These are phyloP conservation scores for Tetanocera ferruginea DNA, from an alignment of 2,888 invertebrate genomes.

Conservation along the genomic window DNA sequence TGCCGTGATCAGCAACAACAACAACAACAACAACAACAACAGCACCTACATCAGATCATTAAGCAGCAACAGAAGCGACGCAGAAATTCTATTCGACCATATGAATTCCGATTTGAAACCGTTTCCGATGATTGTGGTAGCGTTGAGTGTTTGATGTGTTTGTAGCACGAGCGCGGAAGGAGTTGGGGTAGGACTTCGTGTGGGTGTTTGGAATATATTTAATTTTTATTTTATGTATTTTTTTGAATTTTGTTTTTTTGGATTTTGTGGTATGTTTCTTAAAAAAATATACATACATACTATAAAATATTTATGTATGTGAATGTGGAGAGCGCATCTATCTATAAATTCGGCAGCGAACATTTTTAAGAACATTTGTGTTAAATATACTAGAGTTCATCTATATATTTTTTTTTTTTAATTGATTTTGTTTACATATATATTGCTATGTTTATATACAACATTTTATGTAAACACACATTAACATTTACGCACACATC, in stretches of 20 bases:
- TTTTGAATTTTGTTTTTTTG: neutral
- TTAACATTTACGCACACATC: neutral
- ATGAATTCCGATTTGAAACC: slow-evolving; percentile 18
- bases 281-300: neutral
- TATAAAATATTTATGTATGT: neutral
- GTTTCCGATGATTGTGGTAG: slow-evolving; percentile 6
- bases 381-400: too few species aligned
- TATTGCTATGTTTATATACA: too few species aligned
- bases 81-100: slow-evolving; percentile 14
- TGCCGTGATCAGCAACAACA: slow-evolving; percentile 48
- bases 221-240: neutral
- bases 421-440: too few species aligned
- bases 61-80: neutral
- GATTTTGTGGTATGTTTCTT: slow-evolving; percentile 1
- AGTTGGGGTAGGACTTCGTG: neutral
- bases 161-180: neutral
- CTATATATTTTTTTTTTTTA: too few species aligned
- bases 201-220: slow-evolving; percentile 4
- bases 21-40: slow-evolving; percentile 16
- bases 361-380: too few species aligned
- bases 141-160: neutral
- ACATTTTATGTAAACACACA: neutral
- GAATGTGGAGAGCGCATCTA: neutral
- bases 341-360: too few species aligned
- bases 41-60: slow-evolving; percentile 31